Conservation (phyloP, 1,140 invertebrate species). For the Drosophila melanica region DNA sequence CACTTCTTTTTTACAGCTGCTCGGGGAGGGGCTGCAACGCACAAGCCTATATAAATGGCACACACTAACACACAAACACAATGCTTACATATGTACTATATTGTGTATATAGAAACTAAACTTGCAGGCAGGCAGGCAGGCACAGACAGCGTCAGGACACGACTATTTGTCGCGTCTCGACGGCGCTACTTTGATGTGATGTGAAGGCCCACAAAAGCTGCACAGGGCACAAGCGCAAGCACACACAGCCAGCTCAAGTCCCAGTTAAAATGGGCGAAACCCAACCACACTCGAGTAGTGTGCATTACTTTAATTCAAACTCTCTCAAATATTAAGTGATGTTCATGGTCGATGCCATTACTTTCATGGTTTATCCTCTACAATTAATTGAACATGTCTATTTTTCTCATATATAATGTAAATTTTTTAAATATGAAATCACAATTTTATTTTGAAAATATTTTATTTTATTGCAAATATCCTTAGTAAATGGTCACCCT, state of each 20-base stretch:
- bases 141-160: slow-evolving; percentile 13
- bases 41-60: slow-evolving; percentile 27
- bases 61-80: not conserved
- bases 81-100: not conserved
- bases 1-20: slow-evolving; percentile 67
- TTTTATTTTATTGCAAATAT: no score
- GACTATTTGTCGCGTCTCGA: slow-evolving; percentile 56
- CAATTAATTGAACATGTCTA: no score
- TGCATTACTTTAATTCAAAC: not conserved
- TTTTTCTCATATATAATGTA: no score
- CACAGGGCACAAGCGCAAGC: slow-evolving; percentile 2
- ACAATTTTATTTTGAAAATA: no score
- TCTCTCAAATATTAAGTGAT: not conserved
- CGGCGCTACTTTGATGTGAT: slow-evolving; percentile 54
- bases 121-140: not conserved
- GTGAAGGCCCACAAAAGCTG: slow-evolving; percentile 8
- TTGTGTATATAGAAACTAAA: not conserved
- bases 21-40: slow-evolving; percentile 35
- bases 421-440: no score
- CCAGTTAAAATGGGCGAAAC: no score
- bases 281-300: no score
- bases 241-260: not conserved
- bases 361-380: no score
- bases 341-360: no score
- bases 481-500: no score